These are phyloP conservation scores for Auanema sp. DNA, from an alignment of 2,888 invertebrate species.

Conservation along the genomic window DNA sequence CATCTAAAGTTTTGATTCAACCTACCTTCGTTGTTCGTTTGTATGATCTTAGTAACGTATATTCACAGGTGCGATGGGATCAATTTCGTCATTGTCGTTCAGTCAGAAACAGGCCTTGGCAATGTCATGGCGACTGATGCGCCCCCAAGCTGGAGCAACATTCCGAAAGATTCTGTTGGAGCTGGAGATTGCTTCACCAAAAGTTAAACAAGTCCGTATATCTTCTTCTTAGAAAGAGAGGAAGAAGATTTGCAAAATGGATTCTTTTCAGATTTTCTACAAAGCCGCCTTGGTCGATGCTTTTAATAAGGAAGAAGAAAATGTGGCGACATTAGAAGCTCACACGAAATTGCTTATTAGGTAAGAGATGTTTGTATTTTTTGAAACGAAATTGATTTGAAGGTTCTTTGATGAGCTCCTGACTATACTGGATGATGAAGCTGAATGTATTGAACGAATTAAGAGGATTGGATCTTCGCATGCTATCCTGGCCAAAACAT, in stretches of 20 bases:
- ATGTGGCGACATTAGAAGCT: slow-evolving; percentile 58
- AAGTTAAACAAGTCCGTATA: slow-evolving; percentile 57
- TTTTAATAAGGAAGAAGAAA: slow-evolving; percentile 59
- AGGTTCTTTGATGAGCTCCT: slow-evolving; percentile 62
- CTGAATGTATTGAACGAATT: slow-evolving; percentile 37
- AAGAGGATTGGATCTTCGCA: slow-evolving; percentile 39
- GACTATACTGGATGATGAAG: slow-evolving; percentile 51
- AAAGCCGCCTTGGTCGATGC: slow-evolving; percentile 63
- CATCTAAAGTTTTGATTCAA: no score
- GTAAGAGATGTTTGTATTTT: slow-evolving; percentile 28
- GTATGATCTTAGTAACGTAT: no score
- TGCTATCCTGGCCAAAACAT: slow-evolving; percentile 41
- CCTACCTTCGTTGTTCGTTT: background rate
- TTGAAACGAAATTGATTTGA: slow-evolving; percentile 9
- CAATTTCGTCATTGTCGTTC: slow-evolving; percentile 44
- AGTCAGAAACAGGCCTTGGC: slow-evolving; percentile 50
- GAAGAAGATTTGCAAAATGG: background rate
- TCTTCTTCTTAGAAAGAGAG: background rate
- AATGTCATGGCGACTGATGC: slow-evolving; percentile 53
- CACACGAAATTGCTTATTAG: slow-evolving; percentile 54
- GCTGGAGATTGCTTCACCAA: slow-evolving; percentile 56
- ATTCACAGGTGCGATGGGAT: slow-evolving; percentile 40
- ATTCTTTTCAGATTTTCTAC: slow-evolving; percentile 56
- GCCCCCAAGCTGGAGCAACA: slow-evolving; percentile 42
- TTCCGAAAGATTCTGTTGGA: slow-evolving; percentile 60